Base-by-base conservation (phyloP, 2,113 vertebrate genomes). In the Entomyzon cyanotis region DNA sequence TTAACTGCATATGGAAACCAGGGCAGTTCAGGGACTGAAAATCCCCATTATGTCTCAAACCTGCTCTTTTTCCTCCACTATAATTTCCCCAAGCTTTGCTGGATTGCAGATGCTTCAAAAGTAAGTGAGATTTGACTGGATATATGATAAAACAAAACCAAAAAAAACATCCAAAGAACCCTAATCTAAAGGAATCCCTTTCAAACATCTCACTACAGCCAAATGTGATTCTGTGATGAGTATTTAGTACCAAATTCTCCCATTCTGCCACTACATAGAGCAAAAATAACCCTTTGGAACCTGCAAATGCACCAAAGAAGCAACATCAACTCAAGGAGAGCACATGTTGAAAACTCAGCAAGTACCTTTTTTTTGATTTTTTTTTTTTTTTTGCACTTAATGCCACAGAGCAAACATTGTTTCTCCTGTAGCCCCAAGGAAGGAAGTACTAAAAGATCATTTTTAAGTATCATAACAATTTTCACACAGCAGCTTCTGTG, bases 401-500 rank as follows among this genome's bases (percentile, higher is more conserved):
- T 10, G 39, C 55, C 82, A 94, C 71, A 74, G 50, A 88, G 59
- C 55, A 88, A 90, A 83, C 67, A 42, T n/a, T n/a, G 41, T 87
- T 89, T 25, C 76, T 52, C 42, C 50, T 31, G 4, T 28, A 85
- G 74, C 67, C 63, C 42, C 68, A 7, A 88, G 93, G 90, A 95
- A 95, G 59, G 87, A 91, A 94, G 75, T 52, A 91, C 59, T 67
- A 42, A 83, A 90, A 85, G 91, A 93, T 83, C 50, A 77, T 63
- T 91, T 89, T 82, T 53, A 70, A 90, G 63, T 63, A 91, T 85
- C 75, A 87, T 44, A 90, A 90, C 71, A 69, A 78, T 88, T 94
- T 94, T 93, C 85, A 88, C 68, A 67, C 30, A 91, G 83, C 85
- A 88, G 92, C 92, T 94, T 80, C 88, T 93, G 76, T 84, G 71